These are phyloP conservation scores for Chloroclystis v-ata DNA, from an alignment of 2,888 invertebrate genomes.

Conservation along the genomic window DNA sequence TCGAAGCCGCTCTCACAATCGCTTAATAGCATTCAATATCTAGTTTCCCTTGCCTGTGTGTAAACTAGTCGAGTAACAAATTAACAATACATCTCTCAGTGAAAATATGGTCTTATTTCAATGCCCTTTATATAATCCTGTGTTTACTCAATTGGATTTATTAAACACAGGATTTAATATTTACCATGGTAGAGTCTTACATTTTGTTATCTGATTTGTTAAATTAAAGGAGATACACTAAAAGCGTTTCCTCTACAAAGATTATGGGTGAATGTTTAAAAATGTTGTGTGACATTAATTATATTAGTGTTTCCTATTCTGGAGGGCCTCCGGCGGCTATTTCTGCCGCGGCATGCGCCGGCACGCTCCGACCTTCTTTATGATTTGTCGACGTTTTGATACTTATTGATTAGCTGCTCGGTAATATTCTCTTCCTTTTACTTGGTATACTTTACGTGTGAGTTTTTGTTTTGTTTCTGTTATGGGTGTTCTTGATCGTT, in stretches of 20 bases:
- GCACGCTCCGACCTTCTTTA: conserved; percentile 63
- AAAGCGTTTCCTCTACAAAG: too few relatives aligned
- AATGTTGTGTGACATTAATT: conserved; percentile 33
- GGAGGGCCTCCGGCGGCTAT: conserved; percentile 65
- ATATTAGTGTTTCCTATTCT: conserved; percentile 58
- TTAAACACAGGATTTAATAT: too few relatives aligned
- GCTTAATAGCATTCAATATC: conserved; percentile 20
- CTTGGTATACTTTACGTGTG: not conserved
- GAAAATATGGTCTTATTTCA: too few relatives aligned
- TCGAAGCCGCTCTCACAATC: conserved; percentile 22
- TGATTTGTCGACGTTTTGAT: conserved; percentile 56
- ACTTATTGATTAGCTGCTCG: conserved; percentile 46
- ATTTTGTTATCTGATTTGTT: not conserved
- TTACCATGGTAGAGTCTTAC: not conserved
- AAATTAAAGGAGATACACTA: too few relatives aligned
- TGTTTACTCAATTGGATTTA: too few relatives aligned
- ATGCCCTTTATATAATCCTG: too few relatives aligned
- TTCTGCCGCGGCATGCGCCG: conserved; percentile 60
- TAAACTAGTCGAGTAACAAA: not conserved
- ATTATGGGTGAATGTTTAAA: not conserved
- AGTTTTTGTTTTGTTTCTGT: not conserved
- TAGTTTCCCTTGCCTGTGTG: conserved; percentile 8
- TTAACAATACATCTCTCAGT: conserved; percentile 13
- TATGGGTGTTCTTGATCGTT: not conserved
- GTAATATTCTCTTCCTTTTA: conserved; percentile 32